These are phyloP conservation scores for Heliconius melpomene DNA, from an alignment of 1,140 invertebrate species.

Conservation along the genomic window DNA sequence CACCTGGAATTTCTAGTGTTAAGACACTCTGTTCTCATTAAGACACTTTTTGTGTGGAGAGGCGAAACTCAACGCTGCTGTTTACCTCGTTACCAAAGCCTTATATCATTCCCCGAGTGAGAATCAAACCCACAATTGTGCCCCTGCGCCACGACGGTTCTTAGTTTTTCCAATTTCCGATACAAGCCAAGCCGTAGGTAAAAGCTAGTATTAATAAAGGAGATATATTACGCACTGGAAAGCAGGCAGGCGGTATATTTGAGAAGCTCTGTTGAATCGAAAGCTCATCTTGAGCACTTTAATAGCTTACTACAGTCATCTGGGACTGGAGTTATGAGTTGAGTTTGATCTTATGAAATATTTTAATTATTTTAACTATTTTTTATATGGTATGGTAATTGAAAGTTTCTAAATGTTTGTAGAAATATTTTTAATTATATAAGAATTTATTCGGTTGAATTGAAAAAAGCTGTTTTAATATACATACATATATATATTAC, in stretches of 20 bases:
- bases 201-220: not conserved
- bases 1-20: no score
- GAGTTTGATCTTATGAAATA: slow-evolving; percentile 17
- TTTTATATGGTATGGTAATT: not conserved
- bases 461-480: no score
- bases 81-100: not conserved
- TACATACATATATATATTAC: no score
- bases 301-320: slow-evolving; percentile 36
- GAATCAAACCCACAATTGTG: no score
- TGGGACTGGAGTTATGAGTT: slow-evolving; percentile 26
- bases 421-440: not conserved
- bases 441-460: no score
- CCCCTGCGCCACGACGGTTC: no score
- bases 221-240: not conserved
- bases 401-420: not conserved
- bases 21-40: no score
- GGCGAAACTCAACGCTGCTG: not conserved
- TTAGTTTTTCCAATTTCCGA: no score
- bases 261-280: slow-evolving; percentile 29
- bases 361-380: slow-evolving; percentile 5
- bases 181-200: no score
- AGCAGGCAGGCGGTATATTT: slow-evolving; percentile 29
- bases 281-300: slow-evolving; percentile 34
- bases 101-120: no score
- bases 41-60: not conserved